Percentiles rank a stretch among this genome's conserved stretches.
These are phyloP conservation scores for Liposcelis brunnea DNA, from an alignment of 2,888 invertebrate species.

Conservation along the genomic window DNA sequence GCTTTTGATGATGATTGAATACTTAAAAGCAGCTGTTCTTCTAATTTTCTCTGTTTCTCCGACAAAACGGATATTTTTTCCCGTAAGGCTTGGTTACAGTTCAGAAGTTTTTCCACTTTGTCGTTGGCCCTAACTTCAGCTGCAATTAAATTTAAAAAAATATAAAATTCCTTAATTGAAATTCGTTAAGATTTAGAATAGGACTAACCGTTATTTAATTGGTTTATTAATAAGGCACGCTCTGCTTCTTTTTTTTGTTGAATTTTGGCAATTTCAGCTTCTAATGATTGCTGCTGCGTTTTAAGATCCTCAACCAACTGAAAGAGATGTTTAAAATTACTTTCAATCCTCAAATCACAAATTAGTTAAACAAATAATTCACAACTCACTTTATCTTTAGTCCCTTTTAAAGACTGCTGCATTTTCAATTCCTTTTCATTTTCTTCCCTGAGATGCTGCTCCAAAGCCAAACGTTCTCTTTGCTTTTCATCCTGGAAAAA, in stretches of 20 bases:
- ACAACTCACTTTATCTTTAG: slow-evolving; percentile 39
- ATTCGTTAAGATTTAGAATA: not conserved
- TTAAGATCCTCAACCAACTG: slow-evolving; percentile 36
- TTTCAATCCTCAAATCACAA: slow-evolving; percentile 8
- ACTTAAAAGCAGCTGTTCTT: slow-evolving; percentile 36
- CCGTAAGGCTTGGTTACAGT: not conserved
- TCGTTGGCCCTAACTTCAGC: slow-evolving; percentile 45
- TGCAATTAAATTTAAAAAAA: slow-evolving; percentile 20
- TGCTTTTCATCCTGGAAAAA: slow-evolving; percentile 32
- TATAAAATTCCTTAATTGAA: slow-evolving; percentile 1
- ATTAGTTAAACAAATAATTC: slow-evolving; percentile 8
- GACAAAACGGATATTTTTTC: slow-evolving; percentile 27
- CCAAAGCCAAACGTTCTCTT: slow-evolving; percentile 35
- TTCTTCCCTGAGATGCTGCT: slow-evolving; percentile 43
- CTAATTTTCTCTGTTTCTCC: slow-evolving; percentile 47
- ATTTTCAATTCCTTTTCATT: slow-evolving; percentile 45
- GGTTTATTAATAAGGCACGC: slow-evolving; percentile 29
- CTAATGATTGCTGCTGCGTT: slow-evolving; percentile 44
- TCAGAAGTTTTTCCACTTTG: not conserved
- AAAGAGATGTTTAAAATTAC: slow-evolving; percentile 16
- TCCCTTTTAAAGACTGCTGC: slow-evolving; percentile 41
- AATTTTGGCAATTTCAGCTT: slow-evolving; percentile 46
- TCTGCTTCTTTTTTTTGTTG: slow-evolving; percentile 48
- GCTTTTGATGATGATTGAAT: not conserved
- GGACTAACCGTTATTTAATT: slow-evolving; percentile 18